These are phyloP conservation scores for Phymorhynchus buccinoides DNA, from an alignment of 1,140 invertebrate species.

Conservation along the genomic window DNA sequence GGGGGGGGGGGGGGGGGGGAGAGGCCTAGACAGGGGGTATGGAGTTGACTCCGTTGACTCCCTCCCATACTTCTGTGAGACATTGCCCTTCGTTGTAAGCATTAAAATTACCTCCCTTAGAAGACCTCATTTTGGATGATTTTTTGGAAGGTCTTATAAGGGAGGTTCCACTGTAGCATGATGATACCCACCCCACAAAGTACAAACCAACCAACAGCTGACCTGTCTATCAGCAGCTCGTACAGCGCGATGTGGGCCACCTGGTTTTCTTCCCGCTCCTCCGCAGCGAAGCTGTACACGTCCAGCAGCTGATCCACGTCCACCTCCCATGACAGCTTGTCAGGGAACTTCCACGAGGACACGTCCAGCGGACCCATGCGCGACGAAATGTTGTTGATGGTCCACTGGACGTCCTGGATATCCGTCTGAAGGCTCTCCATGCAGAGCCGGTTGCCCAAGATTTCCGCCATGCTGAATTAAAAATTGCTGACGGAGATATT, in stretches of 20 bases:
- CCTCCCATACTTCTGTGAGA: too few species aligned
- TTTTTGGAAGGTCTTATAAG: too few species aligned
- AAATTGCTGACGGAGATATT: too few species aligned
- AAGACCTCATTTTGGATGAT: too few species aligned
- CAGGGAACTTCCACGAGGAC: conserved; percentile 73
- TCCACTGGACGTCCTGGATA: conserved; percentile 68
- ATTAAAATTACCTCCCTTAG: too few species aligned
- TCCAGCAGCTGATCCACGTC: conserved; percentile 70
- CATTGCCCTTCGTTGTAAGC: too few species aligned
- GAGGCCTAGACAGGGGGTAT: too few species aligned
- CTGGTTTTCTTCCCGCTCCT: conserved; percentile 69
- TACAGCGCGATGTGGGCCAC: conserved; percentile 71
- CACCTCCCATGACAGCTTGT: conserved; percentile 66
- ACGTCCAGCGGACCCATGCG: conserved; percentile 62
- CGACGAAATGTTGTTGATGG: conserved; percentile 65
- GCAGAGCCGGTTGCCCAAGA: conserved; percentile 65
- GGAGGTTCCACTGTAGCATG: too few species aligned
- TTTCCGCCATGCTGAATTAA: conserved; percentile 64
- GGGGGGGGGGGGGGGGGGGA: too few species aligned
- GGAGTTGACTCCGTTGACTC: too few species aligned
- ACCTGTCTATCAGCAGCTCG: conserved; percentile 73
- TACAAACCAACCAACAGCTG: conserved; percentile 17
- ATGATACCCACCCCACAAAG: too few species aligned
- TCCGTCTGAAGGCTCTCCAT: conserved; percentile 70
- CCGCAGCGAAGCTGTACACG: conserved; percentile 57